phyloP scores from a whole-genome alignment of 2,797 vertebrate species.

The Salarias fasciatus region DNA sequence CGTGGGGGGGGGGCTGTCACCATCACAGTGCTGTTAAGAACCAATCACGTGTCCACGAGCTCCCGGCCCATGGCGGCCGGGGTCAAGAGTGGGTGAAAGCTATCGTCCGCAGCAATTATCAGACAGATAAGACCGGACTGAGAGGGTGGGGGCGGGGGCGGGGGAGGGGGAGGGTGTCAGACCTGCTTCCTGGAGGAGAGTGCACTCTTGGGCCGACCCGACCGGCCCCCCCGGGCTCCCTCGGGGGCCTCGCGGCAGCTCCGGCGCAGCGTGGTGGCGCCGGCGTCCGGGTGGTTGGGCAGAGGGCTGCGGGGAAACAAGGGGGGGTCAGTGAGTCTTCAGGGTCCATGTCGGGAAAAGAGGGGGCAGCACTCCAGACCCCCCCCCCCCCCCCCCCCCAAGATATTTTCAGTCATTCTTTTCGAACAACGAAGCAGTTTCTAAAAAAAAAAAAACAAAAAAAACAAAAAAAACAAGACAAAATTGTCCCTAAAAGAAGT shows the following conservation, averaged over 20 bases:
- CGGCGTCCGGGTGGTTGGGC: slow-evolving; percentile 66
- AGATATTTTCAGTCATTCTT: too few species aligned
- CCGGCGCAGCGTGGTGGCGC: slow-evolving; percentile 66
- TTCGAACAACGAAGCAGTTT: too few species aligned
- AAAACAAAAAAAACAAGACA: too few species aligned
- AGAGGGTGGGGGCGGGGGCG: too few species aligned
- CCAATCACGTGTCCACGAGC: slow-evolving; percentile 30
- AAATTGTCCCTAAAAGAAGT: too few species aligned
- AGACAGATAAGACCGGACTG: slow-evolving; percentile 12
- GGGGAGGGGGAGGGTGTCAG: slow-evolving; percentile 7
- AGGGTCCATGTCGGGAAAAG: too few species aligned
- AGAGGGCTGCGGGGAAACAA: slow-evolving; percentile 65
- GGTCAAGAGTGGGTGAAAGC: slow-evolving; percentile 45
- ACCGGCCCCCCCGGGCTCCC: slow-evolving; percentile 50
- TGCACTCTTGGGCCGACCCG: slow-evolving; percentile 65
- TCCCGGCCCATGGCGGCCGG: not conserved
- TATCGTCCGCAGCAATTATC: slow-evolving; percentile 25
- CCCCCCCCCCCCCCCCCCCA: too few species aligned
- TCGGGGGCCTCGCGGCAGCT: slow-evolving; percentile 70
- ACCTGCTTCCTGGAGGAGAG: slow-evolving; percentile 88
- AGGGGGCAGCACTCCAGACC: too few species aligned
- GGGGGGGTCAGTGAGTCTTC: too few species aligned
- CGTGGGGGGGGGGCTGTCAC: slow-evolving; percentile 6
- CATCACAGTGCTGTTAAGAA: slow-evolving; percentile 22
- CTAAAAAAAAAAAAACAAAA: too few species aligned